Evolutionary conservation across 2,113 vertebrate species (phyloP).

Genomic region (Aplodontia rufa): DNA sequence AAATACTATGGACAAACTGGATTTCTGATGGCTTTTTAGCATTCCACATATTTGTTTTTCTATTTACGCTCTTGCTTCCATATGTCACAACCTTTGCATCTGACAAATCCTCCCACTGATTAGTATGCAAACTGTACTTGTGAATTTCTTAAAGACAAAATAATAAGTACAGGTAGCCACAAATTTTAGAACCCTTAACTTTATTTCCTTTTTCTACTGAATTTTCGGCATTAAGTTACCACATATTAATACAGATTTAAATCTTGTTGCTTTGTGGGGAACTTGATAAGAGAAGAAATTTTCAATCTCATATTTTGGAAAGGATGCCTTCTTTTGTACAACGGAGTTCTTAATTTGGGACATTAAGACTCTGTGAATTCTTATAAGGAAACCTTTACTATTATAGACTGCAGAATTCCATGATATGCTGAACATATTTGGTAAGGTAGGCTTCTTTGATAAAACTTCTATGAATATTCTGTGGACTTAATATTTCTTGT

Average conservation of each 20-base stretch:
- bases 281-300: not conserved
- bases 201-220: not conserved
- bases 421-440: not conserved
- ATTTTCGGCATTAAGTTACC: not conserved
- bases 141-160: not conserved
- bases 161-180: rapidly evolving
- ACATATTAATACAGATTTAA: not conserved
- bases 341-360: not conserved
- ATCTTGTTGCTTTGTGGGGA: not conserved
- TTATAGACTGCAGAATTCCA: not conserved
- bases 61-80: not conserved
- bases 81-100: no score
- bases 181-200: not conserved
- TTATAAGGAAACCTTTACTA: not conserved
- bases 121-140: no score
- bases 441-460: not conserved
- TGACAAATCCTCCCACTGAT: not conserved
- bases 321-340: not conserved
- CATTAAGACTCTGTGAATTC: not conserved
- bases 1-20: not conserved
- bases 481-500: not conserved
- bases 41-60: not conserved
- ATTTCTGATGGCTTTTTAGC: not conserved
- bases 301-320: not conserved
- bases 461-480: not conserved